Conservation (phyloP, 2,797 vertebrate genomes). For the Falco naumanni region DNA sequence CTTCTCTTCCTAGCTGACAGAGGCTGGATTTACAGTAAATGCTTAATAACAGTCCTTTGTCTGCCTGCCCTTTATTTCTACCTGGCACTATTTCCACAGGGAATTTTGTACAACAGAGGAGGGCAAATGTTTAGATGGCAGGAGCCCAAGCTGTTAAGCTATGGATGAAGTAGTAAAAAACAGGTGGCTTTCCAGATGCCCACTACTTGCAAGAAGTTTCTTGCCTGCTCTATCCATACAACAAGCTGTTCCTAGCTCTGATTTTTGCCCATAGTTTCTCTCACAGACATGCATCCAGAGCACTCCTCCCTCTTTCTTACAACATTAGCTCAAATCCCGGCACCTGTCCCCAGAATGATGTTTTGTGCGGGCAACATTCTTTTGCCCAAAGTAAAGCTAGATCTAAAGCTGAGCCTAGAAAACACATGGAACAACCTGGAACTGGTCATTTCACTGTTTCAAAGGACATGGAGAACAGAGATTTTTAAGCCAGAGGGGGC, state of each 20-base stretch:
- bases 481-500: not conserved
- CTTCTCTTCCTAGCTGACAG: not conserved
- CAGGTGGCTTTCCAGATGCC: not conserved
- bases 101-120: not conserved
- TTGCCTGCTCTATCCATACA: not conserved
- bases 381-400: not conserved
- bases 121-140: constrained; percentile 20
- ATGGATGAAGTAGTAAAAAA: not conserved
- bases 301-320: not conserved
- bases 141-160: not conserved
- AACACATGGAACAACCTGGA: not conserved
- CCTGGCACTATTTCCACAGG: not conserved
- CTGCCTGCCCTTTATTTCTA: not conserved
- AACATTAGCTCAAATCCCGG: not conserved
- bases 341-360: not conserved
- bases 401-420: not conserved
- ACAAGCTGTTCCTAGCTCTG: not conserved
- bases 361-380: not conserved
- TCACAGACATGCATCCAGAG: not conserved
- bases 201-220: not conserved
- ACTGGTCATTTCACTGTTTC: not conserved
- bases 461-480: not conserved
- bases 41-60: not conserved
- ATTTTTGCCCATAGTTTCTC: not conserved
- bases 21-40: not conserved